Base-by-base conservation (phyloP, 2,888 invertebrate genomes). In the Chironomus riparius region DNA sequence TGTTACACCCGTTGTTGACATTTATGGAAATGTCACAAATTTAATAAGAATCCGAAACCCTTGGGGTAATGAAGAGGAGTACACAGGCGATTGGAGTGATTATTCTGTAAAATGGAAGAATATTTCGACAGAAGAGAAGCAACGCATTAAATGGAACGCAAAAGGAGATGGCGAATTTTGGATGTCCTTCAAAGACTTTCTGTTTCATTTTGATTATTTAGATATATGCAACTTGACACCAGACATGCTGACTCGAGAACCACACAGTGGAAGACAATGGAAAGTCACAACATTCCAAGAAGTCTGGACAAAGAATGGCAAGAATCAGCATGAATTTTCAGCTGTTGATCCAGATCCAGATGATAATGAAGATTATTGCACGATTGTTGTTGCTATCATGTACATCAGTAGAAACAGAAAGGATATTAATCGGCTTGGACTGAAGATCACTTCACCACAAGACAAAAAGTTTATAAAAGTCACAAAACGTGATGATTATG, bases 141-240 rank as follows among this genome's bases (percentile, higher is more conserved):
- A 91, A 78, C 90, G 92, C 77, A 83, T 97, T 76, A 94, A 94
- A 0, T 84, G 96, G 68, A 91, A 88, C 0, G 93, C 94, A 78
- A 92, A 92, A 78, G 88, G 91, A 7, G 96, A 97, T 80, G 97
- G 97, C 0, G 96, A 96, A 83, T 97, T 96, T 83, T 97, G 96
- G 95, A 94, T 95, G 90, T 89, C 93, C 0, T 94, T 88, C 82
- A 90, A 89, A 80, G 95, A 96, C 82, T 95, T 94, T 80, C 85
- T 89, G 77, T 85, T 83, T 2, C 89, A 91, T 80, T 95, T 95
- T 82, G 81, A 78, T 81, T 87, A 88, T 78, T 85, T 95, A 79
- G 95, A 95, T 83, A 92, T 97, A 78, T 95, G 95, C 82, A 95
- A 96, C 82, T 90, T 96, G 83, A 94, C 92, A 82, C 95, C 95